Evolutionary conservation across 2,888 invertebrate species (phyloP), one percentile per base, ranked within the genome.

Genomic region (Sesia bembeciformis): DNA sequence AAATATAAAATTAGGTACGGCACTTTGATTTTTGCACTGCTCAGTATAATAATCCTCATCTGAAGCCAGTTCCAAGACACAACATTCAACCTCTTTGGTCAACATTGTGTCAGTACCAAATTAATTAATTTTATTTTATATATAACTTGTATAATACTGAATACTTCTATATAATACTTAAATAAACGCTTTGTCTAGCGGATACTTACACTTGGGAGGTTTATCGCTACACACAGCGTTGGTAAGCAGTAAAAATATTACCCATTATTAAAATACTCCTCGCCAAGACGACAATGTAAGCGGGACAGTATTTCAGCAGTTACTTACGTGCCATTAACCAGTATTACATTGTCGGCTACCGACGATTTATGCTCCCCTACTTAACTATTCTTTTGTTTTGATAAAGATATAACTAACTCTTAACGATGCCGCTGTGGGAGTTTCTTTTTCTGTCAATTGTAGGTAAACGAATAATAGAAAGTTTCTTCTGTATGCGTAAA

Each of bases 301-400:
- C 53, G 59, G 63, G 65, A 67, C 67, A 68, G 74, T 78, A 78
- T 78, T 77, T 79, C 72, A 78, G 67, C 62, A 63, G 64, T 79
- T 78, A 76, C 66, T 78, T 64, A 73, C 81, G 69, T 76, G 61
- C 78, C 76, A 83, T 83, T 83, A 76, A 79, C 68, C 73, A 62
- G 68, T 67, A 70, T 72, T 65, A 68, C 61, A 56, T 56, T 61
- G 67, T 66, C 61, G 58, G 53, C 65, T 62, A 61, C 63, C 58
- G 62, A 62, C 65, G 66, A 72, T 74, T 74, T 72, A 71, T 69
- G 70, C 55, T 58, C 59, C 62, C 60, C 62, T 63, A 58, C 60
- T 61, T 62, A 64, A 59, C 56, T 57, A 60, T 50, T 50, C 39
- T 62, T 57, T 59, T 57, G 60, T 53, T 55, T 52, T 54, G 60